Evolutionary conservation across 2,113 vertebrate species (phyloP), one percentile per base, ranked within the genome.

Genomic region (Platysteira castanea): DNA sequence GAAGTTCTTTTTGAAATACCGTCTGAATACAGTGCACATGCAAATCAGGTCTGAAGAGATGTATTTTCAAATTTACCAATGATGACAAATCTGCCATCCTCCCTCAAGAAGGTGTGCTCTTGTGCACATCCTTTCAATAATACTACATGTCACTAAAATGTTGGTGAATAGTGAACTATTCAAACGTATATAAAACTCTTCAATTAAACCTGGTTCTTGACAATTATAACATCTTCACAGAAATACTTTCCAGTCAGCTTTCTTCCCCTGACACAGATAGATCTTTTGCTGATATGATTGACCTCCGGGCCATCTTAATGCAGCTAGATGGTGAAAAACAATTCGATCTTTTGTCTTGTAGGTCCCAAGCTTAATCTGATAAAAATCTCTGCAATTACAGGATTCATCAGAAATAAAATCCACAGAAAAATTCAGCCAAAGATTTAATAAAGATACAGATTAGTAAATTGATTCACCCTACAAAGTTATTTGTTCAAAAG

Each of bases 221-320:
- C 73, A 96, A 86, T 97, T 93, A 88, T 87, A 96, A 91, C 91
- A 95, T 83, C 65, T 95, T 50, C 84, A 84, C 35, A 91, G 61
- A 97, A 97, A 96, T 93, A 76, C 9, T 96, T 97, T 92, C 12
- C 33, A 94, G 68, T 52, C 75, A 91, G 35, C 57, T 93, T 97
- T 96, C 54, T 96, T 70, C n/a, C 28, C 13, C 60, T 63, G 56
- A 67, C 61, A 37, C 20, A 83, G 71, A 92, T 89, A 80, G 64
- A 63, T 88, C 23, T 97, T 97, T 94, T 92, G 59, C 89, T 96
- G 91, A 95, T 94, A 93, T 73, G 85, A 93, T 83, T 97, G 96
- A 98, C 95, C 90, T 97, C 54, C 69, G 91, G 91, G 74, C 49
- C 80, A 68, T 95, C 86, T 95, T 94, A 93, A 93, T 88, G 82